A percentile compares a stretch with the other conserved stretches of the same genome.
Conservation (phyloP, 2,888 invertebrate genomes). For the Aspidapion aeneum region DNA sequence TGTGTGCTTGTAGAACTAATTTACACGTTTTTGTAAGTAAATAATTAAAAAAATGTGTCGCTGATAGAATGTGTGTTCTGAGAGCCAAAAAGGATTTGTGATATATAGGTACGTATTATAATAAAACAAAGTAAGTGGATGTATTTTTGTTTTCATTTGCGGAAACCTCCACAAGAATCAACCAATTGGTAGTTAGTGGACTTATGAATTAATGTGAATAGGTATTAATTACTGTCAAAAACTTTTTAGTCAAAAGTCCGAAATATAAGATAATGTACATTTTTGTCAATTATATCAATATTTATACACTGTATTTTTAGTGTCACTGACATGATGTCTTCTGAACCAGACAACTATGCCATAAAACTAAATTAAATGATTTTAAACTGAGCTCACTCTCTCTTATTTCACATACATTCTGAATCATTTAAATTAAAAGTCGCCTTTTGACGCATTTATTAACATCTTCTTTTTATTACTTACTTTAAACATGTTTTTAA, state of each 20-base stretch:
- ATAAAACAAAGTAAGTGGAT: conserved; percentile 46
- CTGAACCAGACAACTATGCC: not conserved
- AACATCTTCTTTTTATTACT: no score
- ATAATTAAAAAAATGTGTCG: conserved; percentile 38
- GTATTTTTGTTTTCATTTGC: conserved; percentile 38
- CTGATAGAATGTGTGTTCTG: conserved; percentile 62
- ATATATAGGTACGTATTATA: conserved; percentile 67
- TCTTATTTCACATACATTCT: not conserved
- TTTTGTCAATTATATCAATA: not conserved
- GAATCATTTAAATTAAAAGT: not conserved
- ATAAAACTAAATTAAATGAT: not conserved
- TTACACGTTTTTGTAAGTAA: conserved; percentile 44
- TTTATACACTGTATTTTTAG: not conserved
- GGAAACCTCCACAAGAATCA: conserved; percentile 14
- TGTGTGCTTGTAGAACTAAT: conserved; percentile 39
- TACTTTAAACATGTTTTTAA: no score
- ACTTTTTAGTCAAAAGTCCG: not conserved
- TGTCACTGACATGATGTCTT: not conserved
- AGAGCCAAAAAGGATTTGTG: conserved; percentile 73
- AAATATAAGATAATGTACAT: not conserved
- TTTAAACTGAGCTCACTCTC: not conserved
- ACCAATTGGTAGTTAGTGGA: not conserved
- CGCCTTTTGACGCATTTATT: no score
- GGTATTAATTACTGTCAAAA: not conserved
- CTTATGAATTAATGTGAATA: not conserved